Conservation (phyloP, 2,888 invertebrate genomes). For the Apodemia hepburni region DNA sequence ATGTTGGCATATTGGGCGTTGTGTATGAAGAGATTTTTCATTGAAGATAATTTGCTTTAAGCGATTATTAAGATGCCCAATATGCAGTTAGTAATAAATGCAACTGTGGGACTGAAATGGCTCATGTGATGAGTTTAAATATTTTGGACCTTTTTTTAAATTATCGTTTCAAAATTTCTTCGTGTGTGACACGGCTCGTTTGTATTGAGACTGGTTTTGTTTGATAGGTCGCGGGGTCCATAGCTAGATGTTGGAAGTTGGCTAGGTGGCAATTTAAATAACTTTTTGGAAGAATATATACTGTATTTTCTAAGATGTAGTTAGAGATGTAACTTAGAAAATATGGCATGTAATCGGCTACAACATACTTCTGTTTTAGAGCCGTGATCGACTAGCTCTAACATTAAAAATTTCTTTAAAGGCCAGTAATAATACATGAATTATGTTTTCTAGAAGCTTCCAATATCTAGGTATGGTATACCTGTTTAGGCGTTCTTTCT, state of each 20-base stretch:
- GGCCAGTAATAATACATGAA: too few relatives aligned
- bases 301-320: neutral
- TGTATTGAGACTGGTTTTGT: constrained; percentile 63
- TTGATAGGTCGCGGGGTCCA: constrained; percentile 33
- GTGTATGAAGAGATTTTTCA: constrained; percentile 56
- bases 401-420: too few relatives aligned
- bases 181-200: constrained; percentile 73
- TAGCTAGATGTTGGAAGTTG: neutral
- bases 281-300: neutral
- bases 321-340: neutral
- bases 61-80: constrained; percentile 9
- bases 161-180: constrained; percentile 51
- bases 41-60: neutral
- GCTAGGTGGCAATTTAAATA: neutral
- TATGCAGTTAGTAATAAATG: constrained; percentile 56
- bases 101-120: constrained; percentile 67
- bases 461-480: neutral
- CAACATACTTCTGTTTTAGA: too few relatives aligned
- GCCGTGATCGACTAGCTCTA: too few relatives aligned
- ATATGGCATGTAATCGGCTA: too few relatives aligned
- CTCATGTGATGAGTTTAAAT: constrained; percentile 74
- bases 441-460: constrained; percentile 2
- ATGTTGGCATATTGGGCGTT: constrained; percentile 71
- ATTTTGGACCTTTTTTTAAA: constrained; percentile 42
- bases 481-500: neutral